Base-by-base conservation (phyloP, 2,888 invertebrate genomes). In the Rhagonycha fulva region DNA sequence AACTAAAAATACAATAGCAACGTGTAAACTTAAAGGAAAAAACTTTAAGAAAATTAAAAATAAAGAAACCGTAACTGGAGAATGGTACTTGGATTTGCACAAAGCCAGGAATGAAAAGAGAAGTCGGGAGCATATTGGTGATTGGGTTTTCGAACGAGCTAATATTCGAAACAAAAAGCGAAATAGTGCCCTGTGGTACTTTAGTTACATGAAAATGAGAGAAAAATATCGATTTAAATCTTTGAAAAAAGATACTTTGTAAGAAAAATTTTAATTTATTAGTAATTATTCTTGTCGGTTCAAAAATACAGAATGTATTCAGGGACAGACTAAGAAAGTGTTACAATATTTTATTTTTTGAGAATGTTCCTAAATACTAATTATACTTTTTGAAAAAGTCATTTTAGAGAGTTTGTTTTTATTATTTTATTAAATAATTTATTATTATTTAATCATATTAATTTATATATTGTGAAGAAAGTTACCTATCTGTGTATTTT, bases 121-220 rank as follows among this genome's bases (percentile, higher is more conserved):
- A 69, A 83, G 82, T 61, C 82, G 82, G 28, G 82, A 82, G 66
- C 80, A 81, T 24, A 74, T 74, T 5, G 76, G 81, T 60, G 82
- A 83, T 69, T 85, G 85, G 85, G 76, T 84, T 62, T 85, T 86
- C 75, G 84, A 84, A 28, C 80, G 85, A 61, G 84, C 82, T 9
- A 69, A 80, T 24, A 74, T 80, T 67, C 80, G 84, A 68, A 82
- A 80, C 68, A 82, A 78, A 28, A 85, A 83, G 76, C 76, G 84
- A 24, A 82, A 85, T 72, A 85, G 84, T 71, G 85, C 84, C 12
- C 81, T 82, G 72, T 86, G 86, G 86, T 86, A 86, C 78, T 86
- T 86, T 79, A 83, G 84, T 62, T 85, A 84, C 83, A 86, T 86
- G 86, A 80, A 82, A 47, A 47, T 47, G 47, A 47, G 47, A 3